These are phyloP conservation scores for Callaeas wilsoni DNA, from an alignment of 2,113 vertebrate species.

Conservation along the genomic window DNA sequence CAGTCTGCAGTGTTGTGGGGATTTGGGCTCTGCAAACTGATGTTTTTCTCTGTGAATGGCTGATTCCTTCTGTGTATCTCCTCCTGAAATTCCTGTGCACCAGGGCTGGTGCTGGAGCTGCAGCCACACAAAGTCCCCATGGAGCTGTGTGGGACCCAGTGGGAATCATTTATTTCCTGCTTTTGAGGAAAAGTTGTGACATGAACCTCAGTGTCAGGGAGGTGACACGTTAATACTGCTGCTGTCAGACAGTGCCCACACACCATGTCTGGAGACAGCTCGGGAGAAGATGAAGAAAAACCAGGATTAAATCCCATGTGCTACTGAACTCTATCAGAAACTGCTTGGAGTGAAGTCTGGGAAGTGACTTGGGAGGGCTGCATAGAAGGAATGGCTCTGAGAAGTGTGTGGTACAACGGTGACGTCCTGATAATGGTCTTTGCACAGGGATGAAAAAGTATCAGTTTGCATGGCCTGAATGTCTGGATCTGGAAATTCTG, in stretches of 20 bases:
- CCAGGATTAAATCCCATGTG: accelerated
- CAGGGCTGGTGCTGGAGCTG: background rate
- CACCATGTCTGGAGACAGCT: background rate
- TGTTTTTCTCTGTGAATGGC: background rate
- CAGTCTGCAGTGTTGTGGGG: accelerated
- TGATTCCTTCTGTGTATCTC: background rate
- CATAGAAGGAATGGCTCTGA: background rate
- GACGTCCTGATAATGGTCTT: background rate
- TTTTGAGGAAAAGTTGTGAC: background rate
- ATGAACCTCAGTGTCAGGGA: background rate
- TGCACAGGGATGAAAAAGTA: background rate
- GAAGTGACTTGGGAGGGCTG: background rate
- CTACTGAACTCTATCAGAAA: accelerated
- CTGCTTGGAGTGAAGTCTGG: accelerated
- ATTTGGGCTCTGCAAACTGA: background rate
- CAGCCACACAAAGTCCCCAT: accelerated
- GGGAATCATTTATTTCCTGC: background rate
- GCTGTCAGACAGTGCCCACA: background rate
- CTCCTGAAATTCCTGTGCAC: background rate
- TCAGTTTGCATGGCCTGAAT: background rate
- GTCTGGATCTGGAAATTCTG: background rate
- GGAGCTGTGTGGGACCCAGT: background rate
- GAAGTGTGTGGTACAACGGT: accelerated
- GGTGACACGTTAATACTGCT: background rate
- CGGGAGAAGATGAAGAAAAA: background rate